Percentiles rank a stretch among this genome's conserved stretches.
Conservation (phyloP, 1,140 invertebrate species). For the Adelges cooleyi region DNA sequence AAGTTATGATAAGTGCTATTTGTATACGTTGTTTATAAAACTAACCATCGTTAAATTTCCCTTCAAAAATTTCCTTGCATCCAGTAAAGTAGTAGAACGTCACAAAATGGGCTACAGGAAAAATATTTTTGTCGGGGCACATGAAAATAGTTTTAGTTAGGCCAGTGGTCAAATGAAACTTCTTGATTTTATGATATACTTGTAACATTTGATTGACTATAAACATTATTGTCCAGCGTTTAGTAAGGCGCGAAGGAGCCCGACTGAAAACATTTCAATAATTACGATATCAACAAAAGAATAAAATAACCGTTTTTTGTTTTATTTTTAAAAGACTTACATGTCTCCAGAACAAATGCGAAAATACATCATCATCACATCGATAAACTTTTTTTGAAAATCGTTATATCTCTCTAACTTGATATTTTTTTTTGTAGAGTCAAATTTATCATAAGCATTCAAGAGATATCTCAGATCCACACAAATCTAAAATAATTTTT, state of each 20-base stretch:
- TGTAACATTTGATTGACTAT: slow-evolving; percentile 95
- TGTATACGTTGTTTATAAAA: too few species aligned
- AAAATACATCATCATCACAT: slow-evolving; percentile 87
- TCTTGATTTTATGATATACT: slow-evolving; percentile 95
- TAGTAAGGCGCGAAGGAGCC: slow-evolving; percentile 76
- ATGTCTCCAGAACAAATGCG: slow-evolving; percentile 92
- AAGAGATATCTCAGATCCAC: slow-evolving; percentile 74
- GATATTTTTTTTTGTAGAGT: slow-evolving; percentile 40
- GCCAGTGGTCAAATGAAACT: slow-evolving; percentile 91
- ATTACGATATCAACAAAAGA: slow-evolving; percentile 11
- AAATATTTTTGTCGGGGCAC: slow-evolving; percentile 75
- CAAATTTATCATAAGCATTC: slow-evolving; percentile 53
- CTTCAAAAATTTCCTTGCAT: slow-evolving; percentile 95
- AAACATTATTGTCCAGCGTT: slow-evolving; percentile 89
- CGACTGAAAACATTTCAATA: slow-evolving; percentile 40
- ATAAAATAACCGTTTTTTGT: not conserved
- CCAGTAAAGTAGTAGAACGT: slow-evolving; percentile 97
- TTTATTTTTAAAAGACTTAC: slow-evolving; percentile 40
- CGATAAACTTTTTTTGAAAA: slow-evolving; percentile 85
- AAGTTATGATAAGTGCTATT: too few species aligned
- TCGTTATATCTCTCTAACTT: slow-evolving; percentile 53
- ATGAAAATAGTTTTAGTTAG: slow-evolving; percentile 92
- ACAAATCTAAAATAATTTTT: slow-evolving; percentile 43
- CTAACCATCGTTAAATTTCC: slow-evolving; percentile 73
- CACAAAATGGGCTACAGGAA: slow-evolving; percentile 73